Base-by-base conservation (phyloP, 64 coral and sea anemone genomes). In the Exaiptasia diaphana region DNA sequence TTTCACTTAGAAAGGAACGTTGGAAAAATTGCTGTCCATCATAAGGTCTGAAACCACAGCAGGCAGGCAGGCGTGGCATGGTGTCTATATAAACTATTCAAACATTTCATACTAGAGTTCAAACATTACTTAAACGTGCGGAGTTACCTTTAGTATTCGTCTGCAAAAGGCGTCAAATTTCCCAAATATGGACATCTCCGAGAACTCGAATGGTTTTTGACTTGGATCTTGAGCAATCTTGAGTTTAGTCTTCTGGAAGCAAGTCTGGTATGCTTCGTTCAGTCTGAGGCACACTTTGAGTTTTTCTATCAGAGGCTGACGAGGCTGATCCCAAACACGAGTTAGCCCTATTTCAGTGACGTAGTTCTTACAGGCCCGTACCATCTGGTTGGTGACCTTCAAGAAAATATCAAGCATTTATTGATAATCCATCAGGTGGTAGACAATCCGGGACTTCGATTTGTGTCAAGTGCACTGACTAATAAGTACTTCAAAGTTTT, bases 361-460 rank as follows among this genome's bases (percentile, higher is more conserved):
- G 70, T 77, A 97, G 83, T 81, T 86, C 88, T 97, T 97, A 45
- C 93, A 97, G 3, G 93, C 87, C 41, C 71, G 71, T 5, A 97
- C 82, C 93, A 97, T 97, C 77, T 97, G 93, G 63, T 97, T 97
- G 27, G 93, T 97, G 14, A 97, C 91, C 91, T 94, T 34, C 32
- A 75, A 69, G 22, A 14, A 37, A 85, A 23, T 12, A 44, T 3
- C 24, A 45, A 17, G 5, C 10, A 32, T 2, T n/a, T 52, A 52
- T n/a, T n/a, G n/a, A n/a, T n/a, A n/a, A n/a, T n/a, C n/a, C n/a
- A n/a, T n/a, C n/a, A 59, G 13, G 30, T 18, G 55, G 21, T 25
- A 59, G 22, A 28, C 0, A 59, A 18, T 20, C 53, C n/a, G 8
- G n/a, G n/a, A 57, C 14, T 57, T 57, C 14, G 27, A 3, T 11